Percentiles rank a stretch among this genome's conserved stretches.
These are phyloP conservation scores for Echeneis naucrates DNA, from an alignment of 2,797 vertebrate genomes.

Conservation along the genomic window DNA sequence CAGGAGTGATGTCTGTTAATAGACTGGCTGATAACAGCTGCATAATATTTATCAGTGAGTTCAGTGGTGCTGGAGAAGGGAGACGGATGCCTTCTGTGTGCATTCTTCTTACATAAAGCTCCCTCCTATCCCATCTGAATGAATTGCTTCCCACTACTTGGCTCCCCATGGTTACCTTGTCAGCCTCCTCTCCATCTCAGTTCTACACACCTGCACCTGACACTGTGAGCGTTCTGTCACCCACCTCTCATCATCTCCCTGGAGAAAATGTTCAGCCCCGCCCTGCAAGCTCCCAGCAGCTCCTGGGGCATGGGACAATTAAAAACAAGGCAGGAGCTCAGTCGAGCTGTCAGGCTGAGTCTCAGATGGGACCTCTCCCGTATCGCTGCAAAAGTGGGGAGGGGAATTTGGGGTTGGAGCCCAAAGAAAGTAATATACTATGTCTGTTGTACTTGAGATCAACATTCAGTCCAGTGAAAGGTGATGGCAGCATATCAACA, in stretches of 20 bases:
- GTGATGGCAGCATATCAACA: slow-evolving; percentile 72
- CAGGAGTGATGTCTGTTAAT: slow-evolving; percentile 44
- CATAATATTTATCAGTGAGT: slow-evolving; percentile 57
- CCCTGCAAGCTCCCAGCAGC: slow-evolving; percentile 76
- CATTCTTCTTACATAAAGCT: slow-evolving; percentile 71
- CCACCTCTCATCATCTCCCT: slow-evolving; percentile 54
- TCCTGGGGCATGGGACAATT: slow-evolving; percentile 79
- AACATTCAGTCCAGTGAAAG: slow-evolving; percentile 63
- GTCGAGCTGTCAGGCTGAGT: slow-evolving; percentile 59
- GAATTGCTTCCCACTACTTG: slow-evolving; percentile 65
- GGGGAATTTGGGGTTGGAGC: slow-evolving; percentile 24
- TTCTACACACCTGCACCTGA: slow-evolving; percentile 78
- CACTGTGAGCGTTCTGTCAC: slow-evolving; percentile 72
- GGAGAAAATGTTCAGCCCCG: slow-evolving; percentile 62
- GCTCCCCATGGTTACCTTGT: slow-evolving; percentile 76
- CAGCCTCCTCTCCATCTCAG: slow-evolving; percentile 69
- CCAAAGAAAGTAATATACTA: slow-evolving; percentile 61
- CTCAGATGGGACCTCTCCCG: slow-evolving; percentile 62
- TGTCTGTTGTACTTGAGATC: slow-evolving; percentile 68
- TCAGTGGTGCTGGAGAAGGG: slow-evolving; percentile 28
- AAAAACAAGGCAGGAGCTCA: slow-evolving; percentile 73
- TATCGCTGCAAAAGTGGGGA: slow-evolving; percentile 31
- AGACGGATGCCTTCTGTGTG: slow-evolving; percentile 64
- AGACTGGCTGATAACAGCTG: slow-evolving; percentile 53
- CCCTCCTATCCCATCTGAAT: slow-evolving; percentile 53